Evolutionary conservation across 2,888 invertebrate species (phyloP), one percentile per base, ranked within the genome.

Genomic region (Hirtodrosophila alboralis): DNA sequence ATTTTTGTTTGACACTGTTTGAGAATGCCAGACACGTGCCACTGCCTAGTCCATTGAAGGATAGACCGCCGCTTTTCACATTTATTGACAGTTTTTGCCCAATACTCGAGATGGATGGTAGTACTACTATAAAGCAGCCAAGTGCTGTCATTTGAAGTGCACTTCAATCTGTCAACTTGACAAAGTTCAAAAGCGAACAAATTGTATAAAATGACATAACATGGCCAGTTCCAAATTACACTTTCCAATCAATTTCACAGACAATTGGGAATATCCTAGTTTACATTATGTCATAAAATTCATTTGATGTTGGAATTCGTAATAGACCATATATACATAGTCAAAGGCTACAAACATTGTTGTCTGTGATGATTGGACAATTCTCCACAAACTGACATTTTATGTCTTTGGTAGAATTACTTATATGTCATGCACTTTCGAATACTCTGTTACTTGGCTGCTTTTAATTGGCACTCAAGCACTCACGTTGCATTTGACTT

Each of bases 131-230:
- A n/a, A 28, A 14, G 5, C 30, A 38, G 56, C 21, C 26, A 48
- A 54, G 43, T 18, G 18, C 18, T 27, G 34, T 31, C 34, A 18
- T 36, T 44, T 38, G 31, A 43, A 62, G 70, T 65, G 59, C 68
- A 49, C 69, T 75, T 69, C 75, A 79, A 72, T 66, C 77, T 59
- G 69, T 72, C 77, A 60, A 31, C 33, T 56, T 43, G 53, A 70
- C 75, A 70, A 56, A 54, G 36, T 44, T 40, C 48, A 59, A 28
- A 51, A 43, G 36, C 30, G 23, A 34, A 45, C 40, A 34, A 26
- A 28, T 34, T 30, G 45, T 52, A 36, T 31, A 16, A 36, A 56
- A 36, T 53, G 12, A 7, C 36, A 23, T 21, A 44, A 44, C 16
- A 52, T 47, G 67, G 58, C 37, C 57, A n/a, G n/a, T n/a, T n/a